Evolutionary conservation across 1,140 invertebrate species (phyloP), one percentile per base, ranked within the genome.

Genomic region (Camponotus pennsylvanicus): DNA sequence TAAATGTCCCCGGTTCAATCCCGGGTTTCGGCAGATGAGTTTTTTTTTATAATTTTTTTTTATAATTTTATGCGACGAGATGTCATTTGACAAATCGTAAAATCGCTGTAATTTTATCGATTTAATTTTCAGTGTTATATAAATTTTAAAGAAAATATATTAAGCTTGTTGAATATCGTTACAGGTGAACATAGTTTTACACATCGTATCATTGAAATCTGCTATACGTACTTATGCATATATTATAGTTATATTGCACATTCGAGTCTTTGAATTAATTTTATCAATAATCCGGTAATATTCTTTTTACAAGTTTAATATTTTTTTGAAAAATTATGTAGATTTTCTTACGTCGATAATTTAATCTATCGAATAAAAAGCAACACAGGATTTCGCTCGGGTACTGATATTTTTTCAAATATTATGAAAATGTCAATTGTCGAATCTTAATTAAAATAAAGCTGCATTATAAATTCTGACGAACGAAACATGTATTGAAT

Each of bases 1-100:
- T 96, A 96, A 96, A 96, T 94, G 95, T 95, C 95, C 95, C 95
- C 94, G 94, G 95, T 96, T 96, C 95, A 94, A 96, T 95, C 95
- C 95, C 95, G 92, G 95, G 87, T 92, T 90, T 89, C 87, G 90
- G 86, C 89, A 90, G 32, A 40, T 57, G 85, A 2, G 1, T 27
- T 64, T 85, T 85, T 85, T 85, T 84, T 76, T 3, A 2, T 0
- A 27, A 52, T 85, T 85, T 85, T 84, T 76, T 3, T 32, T 45
- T 1, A 13, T 45, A 5, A 71, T 75, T 55, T 57, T 32, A 32
- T 76, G 15, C 15, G 27, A 42, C 21, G 21, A 40, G 13, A 4
- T 34, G n/a, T 18, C 7, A 45, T n/a, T 21, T 18, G 3, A 59
- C 57, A 21, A 37, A 84, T 76, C 18, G 4, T 64, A 42, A 64